These are phyloP conservation scores for Phodopus roborovskii DNA, from an alignment of 2,113 vertebrate genomes.

Conservation along the genomic window DNA sequence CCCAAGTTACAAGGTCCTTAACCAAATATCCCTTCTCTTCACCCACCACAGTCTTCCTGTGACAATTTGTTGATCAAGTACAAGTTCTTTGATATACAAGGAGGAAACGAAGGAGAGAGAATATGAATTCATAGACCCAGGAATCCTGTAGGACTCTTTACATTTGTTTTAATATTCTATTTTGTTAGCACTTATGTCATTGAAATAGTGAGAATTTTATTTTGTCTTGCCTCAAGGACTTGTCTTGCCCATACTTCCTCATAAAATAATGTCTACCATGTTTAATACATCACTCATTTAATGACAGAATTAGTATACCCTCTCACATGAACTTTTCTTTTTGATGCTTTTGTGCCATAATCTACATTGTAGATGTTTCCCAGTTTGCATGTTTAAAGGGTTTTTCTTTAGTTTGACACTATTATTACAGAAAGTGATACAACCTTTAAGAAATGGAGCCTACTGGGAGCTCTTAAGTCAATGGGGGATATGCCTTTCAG, in stretches of 20 bases:
- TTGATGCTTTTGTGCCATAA: neutral
- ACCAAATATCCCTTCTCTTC: neutral
- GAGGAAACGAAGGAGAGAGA: neutral
- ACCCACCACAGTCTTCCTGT: neutral
- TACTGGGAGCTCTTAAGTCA: neutral
- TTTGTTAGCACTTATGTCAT: neutral
- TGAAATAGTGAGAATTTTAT: slow-evolving; percentile 12
- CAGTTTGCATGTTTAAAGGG: neutral
- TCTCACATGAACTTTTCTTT: neutral
- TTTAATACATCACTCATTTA: neutral
- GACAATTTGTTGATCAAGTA: neutral
- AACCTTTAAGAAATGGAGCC: neutral
- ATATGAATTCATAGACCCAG: neutral
- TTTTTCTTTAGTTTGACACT: neutral
- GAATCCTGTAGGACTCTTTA: neutral
- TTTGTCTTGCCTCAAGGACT: neutral
- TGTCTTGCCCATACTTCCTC: neutral
- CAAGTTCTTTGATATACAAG: neutral
- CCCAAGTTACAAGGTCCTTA: neutral
- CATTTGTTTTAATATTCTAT: neutral
- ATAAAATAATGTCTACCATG: neutral
- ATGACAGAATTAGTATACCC: neutral
- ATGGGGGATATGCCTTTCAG: neutral
- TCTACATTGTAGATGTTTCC: neutral
- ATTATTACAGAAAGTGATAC: neutral